Conservation (phyloP, 2,797 vertebrate genomes). For the Knipowitschia caucasica region DNA sequence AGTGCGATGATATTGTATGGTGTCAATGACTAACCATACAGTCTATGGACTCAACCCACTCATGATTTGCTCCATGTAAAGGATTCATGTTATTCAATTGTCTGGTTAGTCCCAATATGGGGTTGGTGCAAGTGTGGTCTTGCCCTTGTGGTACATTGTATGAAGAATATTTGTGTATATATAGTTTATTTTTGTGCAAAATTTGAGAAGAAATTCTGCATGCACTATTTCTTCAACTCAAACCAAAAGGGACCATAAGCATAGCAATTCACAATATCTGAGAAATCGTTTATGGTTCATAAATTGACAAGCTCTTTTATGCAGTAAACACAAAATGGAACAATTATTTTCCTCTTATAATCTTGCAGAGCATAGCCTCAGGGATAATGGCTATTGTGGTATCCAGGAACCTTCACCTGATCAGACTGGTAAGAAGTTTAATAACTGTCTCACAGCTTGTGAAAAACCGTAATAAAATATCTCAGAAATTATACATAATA, state of each 20-base stretch:
- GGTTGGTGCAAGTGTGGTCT: too few species aligned
- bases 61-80: too few species aligned
- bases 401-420: conserved; percentile 78
- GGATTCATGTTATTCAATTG: too few species aligned
- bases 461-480: too few species aligned
- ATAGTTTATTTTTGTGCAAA: too few species aligned
- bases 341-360: conserved; percentile 36
- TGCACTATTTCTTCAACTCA: background rate
- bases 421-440: conserved; percentile 79
- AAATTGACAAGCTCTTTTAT: conserved; percentile 15
- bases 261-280: conserved; percentile 6
- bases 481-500: too few species aligned
- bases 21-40: too few species aligned
- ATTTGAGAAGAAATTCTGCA: background rate
- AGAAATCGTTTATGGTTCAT: background rate
- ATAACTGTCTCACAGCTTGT: too few species aligned
- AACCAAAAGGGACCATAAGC: background rate
- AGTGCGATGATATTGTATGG: too few species aligned
- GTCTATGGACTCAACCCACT: too few species aligned
- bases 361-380: conserved; percentile 81
- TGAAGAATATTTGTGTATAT: too few species aligned
- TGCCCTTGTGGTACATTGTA: background rate
- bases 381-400: conserved; percentile 88
- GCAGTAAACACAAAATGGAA: conserved; percentile 10
- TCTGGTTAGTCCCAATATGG: too few species aligned